Evolutionary conservation across 2,888 invertebrate genomes (phyloP), one percentile per base, ranked within the genome.

Genomic region (Andrena bicolor): DNA sequence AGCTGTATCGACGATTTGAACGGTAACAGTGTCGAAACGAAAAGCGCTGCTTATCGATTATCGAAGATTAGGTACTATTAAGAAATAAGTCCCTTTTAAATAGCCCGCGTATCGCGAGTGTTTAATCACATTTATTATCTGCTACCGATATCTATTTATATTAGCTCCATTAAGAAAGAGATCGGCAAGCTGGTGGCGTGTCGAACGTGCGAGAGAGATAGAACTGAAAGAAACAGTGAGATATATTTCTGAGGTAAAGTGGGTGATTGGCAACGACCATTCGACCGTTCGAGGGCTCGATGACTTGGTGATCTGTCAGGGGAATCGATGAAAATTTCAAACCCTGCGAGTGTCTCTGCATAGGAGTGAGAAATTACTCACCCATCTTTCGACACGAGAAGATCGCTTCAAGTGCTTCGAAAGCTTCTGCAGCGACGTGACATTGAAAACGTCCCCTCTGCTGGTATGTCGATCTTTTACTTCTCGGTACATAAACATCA

Each of bases 241-340:
- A 5, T 26, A 26, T 26, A 10, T 41, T 41, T 32, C 58, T 30
- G 41, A 49, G 48, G 65, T 86, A 61, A 64, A 16, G 16, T 63
- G 69, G 66, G 51, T 13, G 51, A 30, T 58, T 71, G 56, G 68
- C 74, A 56, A 77, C 68, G 76, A 76, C 73, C 80, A 76, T 73
- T 69, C 77, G 65, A 60, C 16, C 4, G 61, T 28, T 64, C 30
- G 41, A 81, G 69, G 64, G 81, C 53, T 56, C 64, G 61, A 63
- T 76, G 78, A 85, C 68, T 81, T 56, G 64, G 72, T 80, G 84
- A 82, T 80, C 60, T 53, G 28, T 28, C 69, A 49, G 73, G 56
- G 58, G 51, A 64, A 68, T 75, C 71, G 56, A 6, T n/a, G 48
- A 78, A 63, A 84, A 76, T 35, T 79, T 72, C 61, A 61, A 60